Evolutionary conservation across 1,140 invertebrate species (phyloP).

Genomic region (Melipona quadrifasciata): DNA sequence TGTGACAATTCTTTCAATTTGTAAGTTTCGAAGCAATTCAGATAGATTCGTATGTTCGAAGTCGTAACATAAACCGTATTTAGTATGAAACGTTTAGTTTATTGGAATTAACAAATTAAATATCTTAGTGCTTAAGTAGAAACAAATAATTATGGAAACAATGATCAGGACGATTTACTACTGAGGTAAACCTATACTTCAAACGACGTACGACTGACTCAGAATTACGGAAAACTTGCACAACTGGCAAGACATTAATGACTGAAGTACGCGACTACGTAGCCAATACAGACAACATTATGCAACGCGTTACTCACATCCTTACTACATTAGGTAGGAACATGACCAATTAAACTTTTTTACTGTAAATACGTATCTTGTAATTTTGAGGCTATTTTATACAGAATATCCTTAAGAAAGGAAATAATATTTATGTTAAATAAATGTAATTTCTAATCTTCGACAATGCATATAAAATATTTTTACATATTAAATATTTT

Average conservation of each 20-base stretch:
- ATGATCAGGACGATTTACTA: slow-evolving; percentile 59
- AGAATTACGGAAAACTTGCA: slow-evolving; percentile 71
- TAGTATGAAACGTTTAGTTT: slow-evolving; percentile 61
- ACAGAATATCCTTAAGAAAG: slow-evolving; percentile 74
- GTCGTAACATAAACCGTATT: slow-evolving; percentile 57
- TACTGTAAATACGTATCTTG: slow-evolving; percentile 81
- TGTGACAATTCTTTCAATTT: slow-evolving; percentile 39
- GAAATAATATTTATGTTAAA: slow-evolving; percentile 41
- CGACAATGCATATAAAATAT: background rate
- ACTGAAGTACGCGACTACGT: slow-evolving; percentile 77
- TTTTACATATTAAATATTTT: slow-evolving; percentile 4
- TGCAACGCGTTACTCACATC: slow-evolving; percentile 74
- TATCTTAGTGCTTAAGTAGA: slow-evolving; percentile 65
- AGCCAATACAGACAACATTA: slow-evolving; percentile 76
- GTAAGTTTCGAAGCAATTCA: slow-evolving; percentile 55
- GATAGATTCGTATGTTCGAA: slow-evolving; percentile 35
- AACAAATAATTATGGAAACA: slow-evolving; percentile 61
- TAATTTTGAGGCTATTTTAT: slow-evolving; percentile 79
- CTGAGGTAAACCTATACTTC: slow-evolving; percentile 67
- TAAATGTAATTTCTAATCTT: slow-evolving; percentile 6
- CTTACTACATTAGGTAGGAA: slow-evolving; percentile 76
- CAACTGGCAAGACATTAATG: slow-evolving; percentile 73
- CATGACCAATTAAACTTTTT: slow-evolving; percentile 81
- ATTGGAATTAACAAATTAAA: slow-evolving; percentile 57
- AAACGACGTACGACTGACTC: slow-evolving; percentile 76